phyloP scores from a whole-genome alignment of 2,888 invertebrate genomes.

The Neoitamus cyanurus region DNA sequence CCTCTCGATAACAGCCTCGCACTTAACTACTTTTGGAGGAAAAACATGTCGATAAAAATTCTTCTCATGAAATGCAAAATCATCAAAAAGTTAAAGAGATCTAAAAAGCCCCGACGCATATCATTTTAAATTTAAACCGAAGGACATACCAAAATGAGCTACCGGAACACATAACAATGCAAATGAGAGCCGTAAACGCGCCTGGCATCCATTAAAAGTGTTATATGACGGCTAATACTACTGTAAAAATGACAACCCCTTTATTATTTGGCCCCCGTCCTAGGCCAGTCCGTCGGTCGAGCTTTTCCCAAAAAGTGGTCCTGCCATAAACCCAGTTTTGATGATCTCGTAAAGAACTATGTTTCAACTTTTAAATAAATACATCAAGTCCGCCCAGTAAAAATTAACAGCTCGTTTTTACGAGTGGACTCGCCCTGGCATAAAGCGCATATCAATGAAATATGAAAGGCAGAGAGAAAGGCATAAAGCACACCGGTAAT shows the following conservation, averaged over 20 bases:
- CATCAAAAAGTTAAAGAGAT: no score
- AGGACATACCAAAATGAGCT: background rate
- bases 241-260: background rate
- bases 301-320: background rate
- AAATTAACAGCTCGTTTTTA: conserved; percentile 27
- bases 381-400: conserved; percentile 24
- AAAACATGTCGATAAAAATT: no score
- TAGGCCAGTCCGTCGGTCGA: background rate
- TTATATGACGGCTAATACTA: background rate
- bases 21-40: no score
- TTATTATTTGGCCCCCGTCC: background rate
- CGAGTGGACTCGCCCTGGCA: background rate
- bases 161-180: background rate
- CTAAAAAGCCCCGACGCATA: no score
- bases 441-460: background rate
- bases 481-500: background rate
- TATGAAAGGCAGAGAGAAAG: background rate
- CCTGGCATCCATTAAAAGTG: background rate
- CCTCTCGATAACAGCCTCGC: no score
- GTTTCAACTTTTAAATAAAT: conserved; percentile 16
- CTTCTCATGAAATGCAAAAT: no score
- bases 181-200: background rate
- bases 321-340: conserved; percentile 7
- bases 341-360: conserved; percentile 12
- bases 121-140: background rate